Conservation (phyloP, 1,140 invertebrate species). For the Platyura marginata region DNA sequence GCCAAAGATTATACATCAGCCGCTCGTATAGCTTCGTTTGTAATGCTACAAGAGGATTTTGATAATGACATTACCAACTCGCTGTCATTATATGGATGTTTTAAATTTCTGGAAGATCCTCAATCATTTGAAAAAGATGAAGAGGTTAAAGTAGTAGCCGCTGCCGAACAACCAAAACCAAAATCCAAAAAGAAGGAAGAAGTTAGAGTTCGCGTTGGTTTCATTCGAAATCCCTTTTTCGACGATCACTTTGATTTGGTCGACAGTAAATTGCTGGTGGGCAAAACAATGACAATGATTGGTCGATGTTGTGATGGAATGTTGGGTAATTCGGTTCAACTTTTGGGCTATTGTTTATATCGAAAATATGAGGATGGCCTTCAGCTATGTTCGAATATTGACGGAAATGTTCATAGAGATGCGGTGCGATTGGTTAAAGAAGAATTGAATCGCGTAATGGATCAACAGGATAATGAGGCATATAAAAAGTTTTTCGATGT, state of each 20-base stretch:
- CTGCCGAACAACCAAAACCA: conserved; percentile 16
- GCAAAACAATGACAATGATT: conserved; percentile 53
- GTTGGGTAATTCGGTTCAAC: conserved; percentile 10
- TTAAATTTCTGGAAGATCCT: conserved; percentile 47
- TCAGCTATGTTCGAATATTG: conserved; percentile 1
- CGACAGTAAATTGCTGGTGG: conserved; percentile 43
- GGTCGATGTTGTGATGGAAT: not conserved
- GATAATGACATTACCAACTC: conserved; percentile 47
- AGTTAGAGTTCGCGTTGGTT: conserved; percentile 56
- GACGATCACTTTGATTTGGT: conserved; percentile 77
- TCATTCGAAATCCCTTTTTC: conserved; percentile 58
- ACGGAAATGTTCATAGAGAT: conserved; percentile 13
- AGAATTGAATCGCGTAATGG: conserved; percentile 2
- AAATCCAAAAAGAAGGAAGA: conserved; percentile 11
- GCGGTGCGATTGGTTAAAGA: conserved; percentile 21
- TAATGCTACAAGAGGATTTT: conserved; percentile 82
- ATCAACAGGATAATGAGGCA: not conserved
- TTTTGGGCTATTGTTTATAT: conserved; percentile 47
- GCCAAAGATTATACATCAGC: conserved; percentile 48
- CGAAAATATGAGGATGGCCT: conserved; percentile 40
- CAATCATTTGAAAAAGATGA: conserved; percentile 26
- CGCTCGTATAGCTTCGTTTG: conserved; percentile 50
- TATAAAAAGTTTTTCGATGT: not conserved
- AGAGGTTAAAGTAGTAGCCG: conserved; percentile 18
- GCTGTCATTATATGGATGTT: conserved; percentile 55